Evolutionary conservation across 2,888 invertebrate species (phyloP).

Genomic region (Caenorhabditis sulstoni): DNA sequence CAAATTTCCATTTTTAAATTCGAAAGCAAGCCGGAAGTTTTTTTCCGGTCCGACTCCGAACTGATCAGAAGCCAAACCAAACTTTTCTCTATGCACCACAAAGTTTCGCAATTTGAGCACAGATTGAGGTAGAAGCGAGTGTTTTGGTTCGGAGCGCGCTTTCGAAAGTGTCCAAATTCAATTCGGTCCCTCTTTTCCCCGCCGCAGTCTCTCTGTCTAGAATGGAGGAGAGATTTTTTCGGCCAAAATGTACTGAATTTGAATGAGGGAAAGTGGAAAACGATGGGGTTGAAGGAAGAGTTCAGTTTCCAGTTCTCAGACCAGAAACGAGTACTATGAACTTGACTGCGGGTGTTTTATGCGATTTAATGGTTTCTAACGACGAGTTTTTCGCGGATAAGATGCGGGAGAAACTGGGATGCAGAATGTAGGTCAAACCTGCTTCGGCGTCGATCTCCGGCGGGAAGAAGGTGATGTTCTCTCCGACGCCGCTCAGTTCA

Average conservation of each 20-base stretch:
- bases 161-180: conserved; percentile 55
- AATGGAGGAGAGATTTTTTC: conserved; percentile 23
- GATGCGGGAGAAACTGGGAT: not conserved
- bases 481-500: conserved; percentile 77
- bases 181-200: conserved; percentile 13
- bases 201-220: conserved; percentile 19
- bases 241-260: conserved; percentile 33
- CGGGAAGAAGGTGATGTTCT: conserved; percentile 80
- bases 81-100: not conserved
- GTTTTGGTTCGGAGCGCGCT: conserved; percentile 48
- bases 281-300: not conserved
- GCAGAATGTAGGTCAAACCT: conserved; percentile 45
- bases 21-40: conserved; percentile 11
- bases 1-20: conserved; percentile 14
- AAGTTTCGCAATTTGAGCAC: conserved; percentile 27
- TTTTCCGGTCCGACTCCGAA: not conserved
- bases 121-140: conserved; percentile 39
- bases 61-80: conserved; percentile 24
- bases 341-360: too few species aligned
- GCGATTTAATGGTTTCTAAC: too few species aligned
- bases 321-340: too few species aligned
- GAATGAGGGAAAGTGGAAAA: not conserved
- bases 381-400: too few species aligned
- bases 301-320: not conserved
- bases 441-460: conserved; percentile 69